These are phyloP conservation scores for Turdus rufiventris DNA, from an alignment of 2,113 vertebrate species.

Conservation along the genomic window DNA sequence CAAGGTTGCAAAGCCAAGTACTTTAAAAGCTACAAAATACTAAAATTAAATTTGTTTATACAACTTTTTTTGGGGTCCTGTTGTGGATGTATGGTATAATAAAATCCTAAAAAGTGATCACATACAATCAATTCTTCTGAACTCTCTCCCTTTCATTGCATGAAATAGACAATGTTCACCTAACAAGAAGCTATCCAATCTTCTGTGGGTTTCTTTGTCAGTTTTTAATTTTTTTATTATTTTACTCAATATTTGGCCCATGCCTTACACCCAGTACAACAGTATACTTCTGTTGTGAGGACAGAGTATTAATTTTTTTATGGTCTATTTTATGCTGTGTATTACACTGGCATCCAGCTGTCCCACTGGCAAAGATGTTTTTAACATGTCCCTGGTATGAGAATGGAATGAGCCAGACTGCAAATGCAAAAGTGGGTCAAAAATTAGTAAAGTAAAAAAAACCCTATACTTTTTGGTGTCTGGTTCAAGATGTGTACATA, in stretches of 20 bases:
- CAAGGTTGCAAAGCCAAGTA: neutral
- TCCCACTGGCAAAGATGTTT: neutral
- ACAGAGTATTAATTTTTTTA: neutral
- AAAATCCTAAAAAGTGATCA: neutral
- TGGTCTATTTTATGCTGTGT: neutral
- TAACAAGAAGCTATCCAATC: neutral
- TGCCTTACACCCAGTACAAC: neutral
- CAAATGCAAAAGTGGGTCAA: neutral
- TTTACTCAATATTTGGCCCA: neutral
- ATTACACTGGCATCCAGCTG: neutral
- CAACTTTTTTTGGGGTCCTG: neutral
- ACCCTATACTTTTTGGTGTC: neutral
- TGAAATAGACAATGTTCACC: neutral
- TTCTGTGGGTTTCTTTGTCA: neutral
- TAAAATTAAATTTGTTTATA: neutral
- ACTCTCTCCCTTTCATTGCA: neutral
- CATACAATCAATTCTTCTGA: neutral
- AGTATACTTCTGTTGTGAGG: neutral
- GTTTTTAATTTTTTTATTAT: neutral
- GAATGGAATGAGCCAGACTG: neutral
- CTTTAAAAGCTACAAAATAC: neutral
- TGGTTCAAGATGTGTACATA: neutral
- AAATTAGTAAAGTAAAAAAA: neutral
- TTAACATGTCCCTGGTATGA: accelerated
- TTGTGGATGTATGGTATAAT: neutral